Conservation (phyloP, 2,888 invertebrate species). For the Mesorhabditis belari region DNA sequence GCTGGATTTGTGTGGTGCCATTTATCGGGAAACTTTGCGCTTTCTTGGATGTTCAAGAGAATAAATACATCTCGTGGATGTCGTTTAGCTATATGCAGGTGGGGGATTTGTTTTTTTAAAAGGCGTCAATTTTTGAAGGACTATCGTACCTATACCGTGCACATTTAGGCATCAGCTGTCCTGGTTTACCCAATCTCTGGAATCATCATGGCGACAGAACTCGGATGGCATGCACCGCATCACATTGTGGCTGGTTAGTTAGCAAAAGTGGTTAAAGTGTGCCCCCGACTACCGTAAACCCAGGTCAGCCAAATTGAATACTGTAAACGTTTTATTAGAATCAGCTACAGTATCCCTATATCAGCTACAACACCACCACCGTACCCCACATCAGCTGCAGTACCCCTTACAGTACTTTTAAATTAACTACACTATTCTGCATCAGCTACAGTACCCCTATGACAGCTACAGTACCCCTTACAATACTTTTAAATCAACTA, state of each 20-base stretch:
- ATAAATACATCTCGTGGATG: not conserved
- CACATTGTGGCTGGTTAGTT: not conserved
- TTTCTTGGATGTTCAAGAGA: not conserved
- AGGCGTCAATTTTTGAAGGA: not conserved
- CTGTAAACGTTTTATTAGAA: no score
- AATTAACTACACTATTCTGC: no score
- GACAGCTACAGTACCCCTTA: no score
- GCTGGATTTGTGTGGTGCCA: not conserved
- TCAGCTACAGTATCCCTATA: no score
- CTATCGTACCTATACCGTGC: not conserved
- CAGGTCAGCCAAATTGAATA: no score
- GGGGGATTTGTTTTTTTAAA: not conserved
- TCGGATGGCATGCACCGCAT: not conserved
- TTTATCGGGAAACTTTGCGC: not conserved
- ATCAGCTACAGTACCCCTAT: no score
- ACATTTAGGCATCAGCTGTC: not conserved
- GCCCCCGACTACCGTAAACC: no score
- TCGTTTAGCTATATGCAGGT: not conserved
- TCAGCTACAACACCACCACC: no score
- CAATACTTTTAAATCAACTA: no score
- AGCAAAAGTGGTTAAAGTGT: no score
- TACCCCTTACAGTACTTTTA: no score
- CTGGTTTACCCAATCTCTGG: not conserved
- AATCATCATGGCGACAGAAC: not conserved
- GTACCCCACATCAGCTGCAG: no score